Evolutionary conservation across 1,140 invertebrate species (phyloP).

Genomic region (Drosophila mojavensis): DNA sequence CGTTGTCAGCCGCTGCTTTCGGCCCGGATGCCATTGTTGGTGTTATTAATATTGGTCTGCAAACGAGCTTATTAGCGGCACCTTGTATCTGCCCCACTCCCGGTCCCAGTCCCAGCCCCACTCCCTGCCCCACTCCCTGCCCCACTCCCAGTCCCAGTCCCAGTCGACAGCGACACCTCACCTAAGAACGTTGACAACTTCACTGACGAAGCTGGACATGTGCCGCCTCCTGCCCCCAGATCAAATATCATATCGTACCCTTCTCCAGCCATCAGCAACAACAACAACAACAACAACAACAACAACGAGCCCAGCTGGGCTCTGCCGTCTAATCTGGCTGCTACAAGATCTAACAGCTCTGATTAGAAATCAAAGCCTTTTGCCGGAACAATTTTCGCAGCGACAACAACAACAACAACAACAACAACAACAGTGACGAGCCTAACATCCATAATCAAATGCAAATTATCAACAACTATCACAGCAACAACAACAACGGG

Average conservation of each 20-base stretch:
- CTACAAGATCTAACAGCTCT: conserved; percentile 61
- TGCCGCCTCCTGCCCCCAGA: conserved; percentile 20
- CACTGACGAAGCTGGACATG: conserved; percentile 31
- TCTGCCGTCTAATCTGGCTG: conserved; percentile 52
- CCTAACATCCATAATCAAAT: conserved; percentile 69
- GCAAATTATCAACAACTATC: conserved; percentile 73
- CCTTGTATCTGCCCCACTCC: conserved; percentile 28
- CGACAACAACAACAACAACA: conserved; percentile 37
- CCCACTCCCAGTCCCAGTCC: not conserved
- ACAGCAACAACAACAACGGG: conserved; percentile 43
- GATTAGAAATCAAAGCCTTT: conserved; percentile 76
- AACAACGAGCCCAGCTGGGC: conserved; percentile 23
- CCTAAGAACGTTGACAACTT: conserved; percentile 64
- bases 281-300: not conserved
- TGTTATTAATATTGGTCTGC: conserved; percentile 72
- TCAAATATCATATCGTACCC: conserved; percentile 68
- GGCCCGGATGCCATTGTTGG: conserved; percentile 44
- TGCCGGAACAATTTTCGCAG: conserved; percentile 75
- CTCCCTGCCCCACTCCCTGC: not conserved
- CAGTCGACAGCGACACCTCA: not conserved
- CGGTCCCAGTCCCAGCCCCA: no score
- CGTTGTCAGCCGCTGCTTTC: conserved; percentile 25
- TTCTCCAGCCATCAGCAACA: conserved; percentile 39
- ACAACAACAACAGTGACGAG: conserved; percentile 30
- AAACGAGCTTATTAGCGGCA: conserved; percentile 74